These are phyloP conservation scores for Forbesichthys papilliferus DNA, from an alignment of 2,113 vertebrate species.

Conservation along the genomic window DNA sequence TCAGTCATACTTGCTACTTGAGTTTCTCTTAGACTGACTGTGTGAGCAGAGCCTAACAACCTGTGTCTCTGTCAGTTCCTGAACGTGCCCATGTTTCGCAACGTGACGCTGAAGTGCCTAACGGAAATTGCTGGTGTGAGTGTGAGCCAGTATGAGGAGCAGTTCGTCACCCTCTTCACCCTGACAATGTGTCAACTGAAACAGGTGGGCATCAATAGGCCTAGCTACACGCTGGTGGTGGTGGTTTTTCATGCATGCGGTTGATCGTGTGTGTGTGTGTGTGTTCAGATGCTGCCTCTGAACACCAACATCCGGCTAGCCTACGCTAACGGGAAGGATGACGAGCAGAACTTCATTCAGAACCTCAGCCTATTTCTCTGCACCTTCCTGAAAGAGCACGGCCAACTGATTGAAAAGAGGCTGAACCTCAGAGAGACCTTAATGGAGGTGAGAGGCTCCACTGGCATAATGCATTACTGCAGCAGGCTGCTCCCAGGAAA, in stretches of 20 bases:
- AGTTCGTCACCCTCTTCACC: conserved; percentile 96
- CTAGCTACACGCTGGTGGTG: background rate
- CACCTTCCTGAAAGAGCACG: conserved; percentile 98
- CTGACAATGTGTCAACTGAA: conserved; percentile 99
- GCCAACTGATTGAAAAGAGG: conserved; percentile 94
- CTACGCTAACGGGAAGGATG: conserved; percentile 96
- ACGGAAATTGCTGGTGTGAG: conserved; percentile 98
- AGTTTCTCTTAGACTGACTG: background rate
- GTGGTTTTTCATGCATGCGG: background rate
- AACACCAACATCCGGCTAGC: conserved; percentile 98
- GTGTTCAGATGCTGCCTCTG: conserved; percentile 93
- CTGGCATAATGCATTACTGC: background rate
- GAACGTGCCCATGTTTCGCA: conserved; percentile 99
- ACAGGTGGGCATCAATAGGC: conserved; percentile 78
- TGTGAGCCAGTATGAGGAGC: conserved; percentile 97
- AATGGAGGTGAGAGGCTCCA: conserved; percentile 86
- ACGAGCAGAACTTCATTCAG: conserved; percentile 99
- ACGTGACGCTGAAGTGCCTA: conserved; percentile 98
- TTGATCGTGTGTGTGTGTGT: background rate
- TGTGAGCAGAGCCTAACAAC: background rate
- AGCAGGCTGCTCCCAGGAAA: background rate
- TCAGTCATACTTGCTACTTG: background rate
- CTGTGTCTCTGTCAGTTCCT: conserved; percentile 80
- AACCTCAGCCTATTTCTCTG: conserved; percentile 99
- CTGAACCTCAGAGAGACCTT: conserved; percentile 95